Base-by-base conservation (phyloP, 2,888 invertebrate species). In the Branchipolynoe longqiensis region DNA sequence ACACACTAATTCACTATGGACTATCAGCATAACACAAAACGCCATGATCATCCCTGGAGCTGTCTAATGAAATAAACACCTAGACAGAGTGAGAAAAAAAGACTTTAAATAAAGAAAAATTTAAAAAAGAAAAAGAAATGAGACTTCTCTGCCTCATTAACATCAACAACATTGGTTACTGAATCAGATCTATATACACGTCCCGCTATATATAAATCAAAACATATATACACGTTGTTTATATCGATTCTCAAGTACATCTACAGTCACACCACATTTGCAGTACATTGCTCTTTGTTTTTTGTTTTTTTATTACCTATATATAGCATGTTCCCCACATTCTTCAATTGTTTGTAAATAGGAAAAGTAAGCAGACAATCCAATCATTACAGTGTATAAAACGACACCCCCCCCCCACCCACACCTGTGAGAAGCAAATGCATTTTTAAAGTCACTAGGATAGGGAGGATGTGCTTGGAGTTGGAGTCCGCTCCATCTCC, bases 191-290 rank as follows among this genome's bases (percentile, higher is more conserved):
- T 69, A 69, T 69, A 22, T 69, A 69, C 69, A 69, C 38, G 6
- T 69, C 78, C 78, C 41, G 28, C 78, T 78, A 78, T 78, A 78
- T 78, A 78, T 78, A 78, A 78, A 78, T 41, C 78, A 78, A 78
- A 78, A 78, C 78, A 78, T 78, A 78, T 78, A 78, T 78, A 78
- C 78, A 78, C 48, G 48, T 36, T 78, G 41, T 48, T n/a, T 78
- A 78, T 78, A 78, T 78, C 78, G 48, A 78, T 48, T 48, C 28
- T 48, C 78, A 78, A 78, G n/a, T 78, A 78, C 78, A 48, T 48
- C 78, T 78, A 78, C 78, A 54, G 78, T 48, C 78, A 78, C 78
- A 78, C 78, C 78, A 78, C 78, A 78, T 78, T 54, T 36, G 69
- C 69, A 62, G 69, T 69, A 69, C 69, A 69, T 69, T 69, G n/a